Evolutionary conservation across 2,113 vertebrate genomes (phyloP).

Genomic region (Pygoscelis adeliae): DNA sequence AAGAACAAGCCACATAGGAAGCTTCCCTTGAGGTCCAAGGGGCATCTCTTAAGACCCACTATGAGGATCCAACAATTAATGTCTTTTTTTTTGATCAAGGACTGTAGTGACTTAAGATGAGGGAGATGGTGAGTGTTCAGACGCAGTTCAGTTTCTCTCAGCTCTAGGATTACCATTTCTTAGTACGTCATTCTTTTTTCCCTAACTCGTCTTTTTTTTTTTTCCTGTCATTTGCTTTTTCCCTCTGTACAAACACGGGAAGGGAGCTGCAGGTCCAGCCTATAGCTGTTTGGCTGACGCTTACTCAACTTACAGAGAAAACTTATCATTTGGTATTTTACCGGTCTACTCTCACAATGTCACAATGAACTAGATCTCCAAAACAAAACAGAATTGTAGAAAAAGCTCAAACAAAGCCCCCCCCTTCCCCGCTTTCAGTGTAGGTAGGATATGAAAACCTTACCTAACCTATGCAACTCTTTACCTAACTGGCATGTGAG

Average conservation of each 20-base stretch:
- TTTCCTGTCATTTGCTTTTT: neutral
- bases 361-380: neutral
- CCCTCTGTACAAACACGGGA: neutral
- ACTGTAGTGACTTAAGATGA: neutral
- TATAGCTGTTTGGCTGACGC: neutral
- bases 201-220: too few relatives aligned
- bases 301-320: neutral
- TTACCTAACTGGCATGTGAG: accelerated
- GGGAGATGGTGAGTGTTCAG: neutral
- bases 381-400: neutral
- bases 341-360: neutral
- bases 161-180: neutral
- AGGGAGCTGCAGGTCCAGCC: neutral
- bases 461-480: neutral
- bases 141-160: neutral
- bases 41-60: neutral
- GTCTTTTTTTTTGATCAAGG: neutral
- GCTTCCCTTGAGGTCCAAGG: neutral
- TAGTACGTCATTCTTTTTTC: neutral
- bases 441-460: neutral
- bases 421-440: neutral
- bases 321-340: neutral
- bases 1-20: accelerated
- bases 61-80: neutral
- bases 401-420: too few relatives aligned